Evolutionary conservation across 2,888 invertebrate genomes (phyloP), one percentile per base, ranked within the genome.

Genomic region (Mimumesa dahlbomi): DNA sequence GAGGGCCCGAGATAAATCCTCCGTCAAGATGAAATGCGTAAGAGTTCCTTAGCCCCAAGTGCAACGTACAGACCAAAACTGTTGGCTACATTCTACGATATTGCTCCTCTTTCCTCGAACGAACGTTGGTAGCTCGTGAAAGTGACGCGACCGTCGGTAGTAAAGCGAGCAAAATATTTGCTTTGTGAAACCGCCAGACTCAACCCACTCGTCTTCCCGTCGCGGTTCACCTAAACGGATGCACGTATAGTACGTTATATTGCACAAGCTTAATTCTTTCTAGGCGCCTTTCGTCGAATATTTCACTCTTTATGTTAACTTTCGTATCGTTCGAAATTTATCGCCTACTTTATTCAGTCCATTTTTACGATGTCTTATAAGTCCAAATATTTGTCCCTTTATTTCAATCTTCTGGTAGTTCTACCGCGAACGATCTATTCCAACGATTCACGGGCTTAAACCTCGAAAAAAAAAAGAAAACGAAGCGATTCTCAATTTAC

Each of bases 121-220:
- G 61, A 57, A 57, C 68, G 56, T 58, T 56, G 70, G 65, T 73
- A 59, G 64, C 75, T 69, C 66, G 66, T 63, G 64, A 70, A 57
- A 71, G 69, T 58, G 58, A 75, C 70, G 64, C 68, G 61, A 64
- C 65, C 70, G 62, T 36, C 57, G 70, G 77, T 76, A 80, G 71
- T 82, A 81, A 84, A 83, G 80, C 65, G 73, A 78, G 79, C 77
- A 77, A 83, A 83, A 82, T 84, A 84, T 84, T 84, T 83, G 77
- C 83, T 82, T 77, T 73, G 73, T 68, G 69, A 73, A 70, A 69
- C 71, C 73, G 72, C 72, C 76, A 43, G 70, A 66, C 64, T 49
- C 66, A 68, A n/a, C 68, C 70, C 70, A 67, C 57, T 52, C 54
- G 53, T 57, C 50, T 50, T 45, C 65, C 19, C 34, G 52, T 36